Evolutionary conservation across 1,140 invertebrate genomes (phyloP).

Genomic region (Whitmania pigra): DNA sequence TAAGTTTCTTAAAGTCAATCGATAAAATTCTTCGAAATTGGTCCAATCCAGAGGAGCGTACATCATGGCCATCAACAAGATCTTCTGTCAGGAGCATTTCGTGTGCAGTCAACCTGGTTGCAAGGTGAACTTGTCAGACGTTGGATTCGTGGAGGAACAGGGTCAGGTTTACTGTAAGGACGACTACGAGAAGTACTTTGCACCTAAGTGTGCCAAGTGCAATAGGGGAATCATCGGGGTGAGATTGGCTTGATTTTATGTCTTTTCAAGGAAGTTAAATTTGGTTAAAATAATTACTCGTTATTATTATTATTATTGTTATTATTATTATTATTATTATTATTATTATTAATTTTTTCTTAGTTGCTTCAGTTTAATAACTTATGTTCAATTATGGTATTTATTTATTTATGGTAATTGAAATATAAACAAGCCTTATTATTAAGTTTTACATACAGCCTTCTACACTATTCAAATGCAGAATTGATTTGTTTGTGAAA

Average conservation of each 20-base stretch:
- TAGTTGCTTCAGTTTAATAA: too few relatives aligned
- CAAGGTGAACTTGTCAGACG: conserved; percentile 75
- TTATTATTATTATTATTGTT: too few relatives aligned
- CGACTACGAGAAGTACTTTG: conserved; percentile 90
- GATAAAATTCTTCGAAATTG: not conserved
- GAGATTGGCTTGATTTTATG: conserved; percentile 26
- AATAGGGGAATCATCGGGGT: conserved; percentile 77
- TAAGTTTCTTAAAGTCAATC: not conserved
- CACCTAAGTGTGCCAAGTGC: conserved; percentile 86
- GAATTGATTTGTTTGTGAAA: too few relatives aligned
- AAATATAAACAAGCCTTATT: too few relatives aligned
- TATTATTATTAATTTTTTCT: too few relatives aligned
- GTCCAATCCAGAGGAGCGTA: conserved; percentile 64
- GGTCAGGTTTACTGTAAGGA: conserved; percentile 87
- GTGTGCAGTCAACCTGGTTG: conserved; percentile 81
- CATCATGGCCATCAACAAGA: conserved; percentile 87
- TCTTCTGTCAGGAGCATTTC: conserved; percentile 98
- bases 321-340: too few relatives aligned
- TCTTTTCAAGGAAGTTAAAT: not conserved
- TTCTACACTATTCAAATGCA: too few relatives aligned
- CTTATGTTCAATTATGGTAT: too few relatives aligned
- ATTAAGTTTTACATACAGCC: too few relatives aligned
- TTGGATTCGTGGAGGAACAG: conserved; percentile 94
- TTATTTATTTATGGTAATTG: too few relatives aligned
- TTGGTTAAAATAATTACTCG: too few relatives aligned